These are phyloP conservation scores for Malacoctenus gilli DNA, from an alignment of 2,797 vertebrate species.

Conservation along the genomic window DNA sequence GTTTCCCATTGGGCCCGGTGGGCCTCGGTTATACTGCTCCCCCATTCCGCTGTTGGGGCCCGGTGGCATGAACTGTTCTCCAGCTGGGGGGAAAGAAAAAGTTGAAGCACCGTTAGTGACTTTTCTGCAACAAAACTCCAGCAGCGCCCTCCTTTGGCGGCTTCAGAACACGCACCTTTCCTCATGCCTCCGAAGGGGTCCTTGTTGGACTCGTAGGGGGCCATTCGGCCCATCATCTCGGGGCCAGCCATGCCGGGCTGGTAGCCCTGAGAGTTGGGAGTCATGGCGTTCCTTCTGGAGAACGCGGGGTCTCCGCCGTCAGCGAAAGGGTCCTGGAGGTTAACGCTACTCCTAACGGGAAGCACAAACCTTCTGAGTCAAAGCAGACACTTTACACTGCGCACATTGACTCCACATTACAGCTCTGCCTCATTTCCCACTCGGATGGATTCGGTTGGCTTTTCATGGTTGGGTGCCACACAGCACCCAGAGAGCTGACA, in stretches of 20 bases:
- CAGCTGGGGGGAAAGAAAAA: slow-evolving; percentile 74
- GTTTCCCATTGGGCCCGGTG: slow-evolving; percentile 88
- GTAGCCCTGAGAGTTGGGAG: slow-evolving; percentile 93
- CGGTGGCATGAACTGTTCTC: slow-evolving; percentile 96
- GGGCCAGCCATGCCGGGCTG: slow-evolving; percentile 93
- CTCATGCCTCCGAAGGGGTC: slow-evolving; percentile 98
- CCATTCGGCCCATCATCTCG: slow-evolving; percentile 94
- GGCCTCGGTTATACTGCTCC: slow-evolving; percentile 92
- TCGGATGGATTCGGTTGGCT: slow-evolving; percentile 6
- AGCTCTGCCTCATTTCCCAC: no score
- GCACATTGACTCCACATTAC: no score
- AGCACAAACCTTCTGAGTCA: not conserved
- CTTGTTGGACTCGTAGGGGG: slow-evolving; percentile 93
- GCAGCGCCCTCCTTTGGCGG: not conserved
- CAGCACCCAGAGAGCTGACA: slow-evolving; percentile 13
- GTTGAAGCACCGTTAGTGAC: slow-evolving; percentile 35
- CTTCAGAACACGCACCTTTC: slow-evolving; percentile 84
- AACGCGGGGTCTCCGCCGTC: slow-evolving; percentile 94
- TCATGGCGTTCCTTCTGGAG: slow-evolving; percentile 93
- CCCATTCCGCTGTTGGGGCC: slow-evolving; percentile 92
- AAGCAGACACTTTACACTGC: no score
- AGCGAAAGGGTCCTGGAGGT: slow-evolving; percentile 95
- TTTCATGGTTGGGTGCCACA: no score
- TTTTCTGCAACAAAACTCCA: not conserved
- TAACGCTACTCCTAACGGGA: slow-evolving; percentile 89